Evolutionary conservation across 2,888 invertebrate genomes (phyloP), one percentile per base, ranked within the genome.

Genomic region (Drosophila limbata): DNA sequence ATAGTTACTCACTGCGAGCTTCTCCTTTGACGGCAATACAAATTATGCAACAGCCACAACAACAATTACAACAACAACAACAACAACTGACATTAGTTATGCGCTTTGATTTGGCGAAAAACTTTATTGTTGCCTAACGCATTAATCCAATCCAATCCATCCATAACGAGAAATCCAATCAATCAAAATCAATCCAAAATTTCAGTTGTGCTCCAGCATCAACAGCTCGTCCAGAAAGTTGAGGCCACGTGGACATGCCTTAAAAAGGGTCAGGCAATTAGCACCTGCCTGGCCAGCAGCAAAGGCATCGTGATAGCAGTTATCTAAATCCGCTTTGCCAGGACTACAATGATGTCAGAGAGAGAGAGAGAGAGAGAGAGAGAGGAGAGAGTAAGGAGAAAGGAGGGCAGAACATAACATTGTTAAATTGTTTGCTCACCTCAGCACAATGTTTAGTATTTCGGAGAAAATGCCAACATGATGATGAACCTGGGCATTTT

Each of bases 241-340:
- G 69, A 93, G 92, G 11, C 94, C 95, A 69, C 94, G 92, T 15
- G 94, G 94, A 84, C 96, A 96, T 1, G 92, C 92, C n/a, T 92
- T 91, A 90, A 95, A 96, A n/a, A 95, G 91, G 33, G 92, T 93
- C 13, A 93, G 90, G 84, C 96, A 96, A 91, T 95, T 94, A 63
- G 94, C 94, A 91, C 95, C 95, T 86, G 93, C 94, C 72, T 94
- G 92, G 1, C 96, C 96, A 39, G 94, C 94, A 37, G 92, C 92
- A 13, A 95, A 94, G 1, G 96, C 96, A 68, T 95, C 94, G 19
- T 92, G 90, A 90, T 96, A 96, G 13, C 90, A 89, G 13, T 90
- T 89, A 76, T 94, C 93, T 72, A 94, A 94, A 3, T 93, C 92
- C 56, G 91, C 91, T 45, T 91, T 85, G 52, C 91, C 90, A 11